phyloP scores from a whole-genome alignment of 2,797 vertebrate genomes.

The Platalea minor region DNA sequence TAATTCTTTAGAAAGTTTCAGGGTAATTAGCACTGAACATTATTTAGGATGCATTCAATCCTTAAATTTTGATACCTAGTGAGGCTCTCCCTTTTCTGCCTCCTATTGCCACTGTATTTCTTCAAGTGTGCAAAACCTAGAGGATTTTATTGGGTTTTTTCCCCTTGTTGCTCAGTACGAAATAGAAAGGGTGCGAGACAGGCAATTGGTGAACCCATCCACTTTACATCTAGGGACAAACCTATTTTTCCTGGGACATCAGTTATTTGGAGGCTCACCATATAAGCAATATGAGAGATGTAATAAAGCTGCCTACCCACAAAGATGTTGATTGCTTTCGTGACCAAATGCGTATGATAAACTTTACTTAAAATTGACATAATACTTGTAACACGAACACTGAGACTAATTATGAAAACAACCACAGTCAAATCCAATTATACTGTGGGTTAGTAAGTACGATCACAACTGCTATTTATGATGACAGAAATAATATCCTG shows the following conservation, averaged over 20 bases:
- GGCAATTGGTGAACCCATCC: background rate
- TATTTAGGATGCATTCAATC: background rate
- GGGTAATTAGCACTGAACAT: background rate
- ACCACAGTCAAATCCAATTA: constrained; percentile 40
- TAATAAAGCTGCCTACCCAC: background rate
- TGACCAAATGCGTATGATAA: constrained; percentile 9
- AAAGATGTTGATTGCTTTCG: background rate
- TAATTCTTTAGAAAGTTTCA: background rate
- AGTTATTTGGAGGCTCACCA: background rate
- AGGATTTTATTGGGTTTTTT: background rate
- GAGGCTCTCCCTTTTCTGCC: background rate
- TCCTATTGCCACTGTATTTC: background rate
- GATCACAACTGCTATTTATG: background rate
- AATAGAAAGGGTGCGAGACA: background rate
- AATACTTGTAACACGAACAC: constrained; percentile 13
- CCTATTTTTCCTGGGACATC: background rate
- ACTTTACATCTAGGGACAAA: background rate
- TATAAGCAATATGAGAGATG: background rate
- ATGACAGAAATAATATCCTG: constrained; percentile 22
- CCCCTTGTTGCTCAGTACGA: background rate
- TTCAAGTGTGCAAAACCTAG: background rate
- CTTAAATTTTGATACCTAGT: background rate
- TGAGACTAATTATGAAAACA: constrained; percentile 58
- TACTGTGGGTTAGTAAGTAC: background rate
- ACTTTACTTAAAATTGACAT: constrained; percentile 44